Percentiles rank a stretch among this genome's conserved stretches.
Conservation (phyloP, 2,113 vertebrate species). For the Eclectus roratus region DNA sequence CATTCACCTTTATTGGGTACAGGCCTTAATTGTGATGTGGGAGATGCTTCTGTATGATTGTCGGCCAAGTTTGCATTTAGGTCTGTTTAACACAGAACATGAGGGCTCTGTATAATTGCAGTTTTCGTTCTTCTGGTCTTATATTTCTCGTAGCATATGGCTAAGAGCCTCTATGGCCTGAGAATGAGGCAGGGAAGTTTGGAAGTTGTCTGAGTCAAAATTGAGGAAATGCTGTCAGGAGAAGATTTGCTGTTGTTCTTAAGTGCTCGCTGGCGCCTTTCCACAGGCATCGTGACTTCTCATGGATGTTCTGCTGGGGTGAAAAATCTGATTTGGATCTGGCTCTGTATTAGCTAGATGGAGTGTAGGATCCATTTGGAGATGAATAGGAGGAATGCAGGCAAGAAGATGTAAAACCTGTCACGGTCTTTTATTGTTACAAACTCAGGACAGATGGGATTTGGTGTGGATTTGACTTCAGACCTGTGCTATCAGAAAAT, state of each 20-base stretch:
- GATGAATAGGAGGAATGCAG: conserved; percentile 24
- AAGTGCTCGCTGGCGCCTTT: conserved; percentile 19
- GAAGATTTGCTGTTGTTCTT: conserved; percentile 34
- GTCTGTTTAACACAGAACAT: neutral
- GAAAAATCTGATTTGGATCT: conserved; percentile 46
- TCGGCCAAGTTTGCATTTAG: neutral
- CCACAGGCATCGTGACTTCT: neutral
- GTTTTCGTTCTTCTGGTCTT: conserved; percentile 6
- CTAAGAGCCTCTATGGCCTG: conserved; percentile 8
- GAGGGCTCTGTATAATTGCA: neutral
- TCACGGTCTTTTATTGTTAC: conserved; percentile 39
- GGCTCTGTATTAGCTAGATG: neutral
- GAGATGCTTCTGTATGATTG: neutral
- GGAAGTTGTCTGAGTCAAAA: neutral
- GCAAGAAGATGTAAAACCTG: conserved; percentile 51
- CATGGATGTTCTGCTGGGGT: neutral
- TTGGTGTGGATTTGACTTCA: conserved; percentile 26
- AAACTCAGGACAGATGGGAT: conserved; percentile 18
- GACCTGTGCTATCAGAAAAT: conserved; percentile 6
- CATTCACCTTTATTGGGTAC: neutral
- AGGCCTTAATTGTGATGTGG: neutral
- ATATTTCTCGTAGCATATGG: neutral
- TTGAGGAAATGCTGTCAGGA: conserved; percentile 47
- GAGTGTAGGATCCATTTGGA: neutral
- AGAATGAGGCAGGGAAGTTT: conserved; percentile 1